Evolutionary conservation across 2,888 invertebrate species (phyloP), one percentile per base, ranked within the genome.

Genomic region (Trichogramma dendrolimi): DNA sequence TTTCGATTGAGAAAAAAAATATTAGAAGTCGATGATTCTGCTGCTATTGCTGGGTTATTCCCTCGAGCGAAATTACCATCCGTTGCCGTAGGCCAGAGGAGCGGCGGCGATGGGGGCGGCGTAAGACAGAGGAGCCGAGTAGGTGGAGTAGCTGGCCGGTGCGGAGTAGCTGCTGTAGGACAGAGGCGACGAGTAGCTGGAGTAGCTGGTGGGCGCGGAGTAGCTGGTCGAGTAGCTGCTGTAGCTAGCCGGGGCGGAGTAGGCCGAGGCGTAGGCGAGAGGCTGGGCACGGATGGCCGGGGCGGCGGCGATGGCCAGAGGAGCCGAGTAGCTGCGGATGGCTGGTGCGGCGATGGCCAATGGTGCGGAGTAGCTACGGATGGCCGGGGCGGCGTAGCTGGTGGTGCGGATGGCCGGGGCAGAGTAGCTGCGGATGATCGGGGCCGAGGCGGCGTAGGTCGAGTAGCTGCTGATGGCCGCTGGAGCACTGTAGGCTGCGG

Each of bases 201-300:
- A 40, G 57, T 57, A 57, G 42, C 49, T 42, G 11, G 49, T 6
- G 41, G 39, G 49, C 27, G 57, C 48, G 39, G 43, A n/a, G 43
- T 7, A 8, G 42, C 43, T 5, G 46, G n/a, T n/a, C 8, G 10
- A 8, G n/a, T 46, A 46, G 46, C 10, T n/a, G n/a, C 8, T n/a
- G 8, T 46, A 11, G 46, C 10, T n/a, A 10, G 10, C 4, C 8
- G 42, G 44, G n/a, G 52, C 52, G 39, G 11, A 8, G 11, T 58
- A 58, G 46, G 46, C 50, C 4, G 50, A 42, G 6, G 60, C 47
- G 50, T 55, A 49, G 8, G 49, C 44, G 5, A 54, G 11, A 4
- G 41, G 42, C 0, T 14, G 54, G 8, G 41, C 8, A 10, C 39
- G 5, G 54, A 39, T 49, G 8, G 49, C 4, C 1, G 51, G 39